phyloP scores from a whole-genome alignment of 1,140 invertebrate species.

The Trachelipus rathkii region DNA sequence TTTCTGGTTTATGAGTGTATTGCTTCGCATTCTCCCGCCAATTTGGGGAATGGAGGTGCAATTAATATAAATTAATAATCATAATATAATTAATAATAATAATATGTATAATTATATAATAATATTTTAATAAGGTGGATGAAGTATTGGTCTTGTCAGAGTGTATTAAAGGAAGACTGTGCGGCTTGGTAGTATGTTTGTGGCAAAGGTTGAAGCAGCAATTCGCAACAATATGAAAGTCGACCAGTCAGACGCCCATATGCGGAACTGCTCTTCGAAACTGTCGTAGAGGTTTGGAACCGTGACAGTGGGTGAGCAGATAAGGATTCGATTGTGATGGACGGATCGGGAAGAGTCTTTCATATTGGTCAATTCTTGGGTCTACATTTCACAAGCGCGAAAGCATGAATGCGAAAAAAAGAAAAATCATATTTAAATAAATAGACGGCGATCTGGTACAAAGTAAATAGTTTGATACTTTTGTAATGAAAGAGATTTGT shows the following conservation, averaged over 20 bases:
- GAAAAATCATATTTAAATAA: too few species aligned
- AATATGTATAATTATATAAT: too few species aligned
- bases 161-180: slow-evolving; percentile 92
- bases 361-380: slow-evolving; percentile 25
- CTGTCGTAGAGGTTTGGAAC: slow-evolving; percentile 58
- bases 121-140: too few species aligned
- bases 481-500: too few species aligned
- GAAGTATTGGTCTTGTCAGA: slow-evolving; percentile 87
- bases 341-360: slow-evolving; percentile 7
- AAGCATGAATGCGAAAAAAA: slow-evolving; percentile 13
- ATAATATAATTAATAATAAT: too few species aligned
- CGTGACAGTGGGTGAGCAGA: slow-evolving; percentile 55
- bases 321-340: slow-evolving; percentile 34
- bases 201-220: slow-evolving; percentile 90
- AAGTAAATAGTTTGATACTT: too few species aligned
- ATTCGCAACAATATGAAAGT: slow-evolving; percentile 83
- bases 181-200: slow-evolving; percentile 79
- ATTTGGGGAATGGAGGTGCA: too few species aligned
- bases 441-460: too few species aligned
- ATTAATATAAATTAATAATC: too few species aligned
- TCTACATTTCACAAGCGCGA: slow-evolving; percentile 33
- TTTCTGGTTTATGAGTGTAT: too few species aligned
- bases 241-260: slow-evolving; percentile 76
- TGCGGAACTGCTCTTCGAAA: slow-evolving; percentile 90
- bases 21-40: too few species aligned